Percentiles rank a stretch among this genome's conserved stretches.
These are phyloP conservation scores for Melanerpes formicivorus DNA, from an alignment of 2,113 vertebrate genomes.

Conservation along the genomic window DNA sequence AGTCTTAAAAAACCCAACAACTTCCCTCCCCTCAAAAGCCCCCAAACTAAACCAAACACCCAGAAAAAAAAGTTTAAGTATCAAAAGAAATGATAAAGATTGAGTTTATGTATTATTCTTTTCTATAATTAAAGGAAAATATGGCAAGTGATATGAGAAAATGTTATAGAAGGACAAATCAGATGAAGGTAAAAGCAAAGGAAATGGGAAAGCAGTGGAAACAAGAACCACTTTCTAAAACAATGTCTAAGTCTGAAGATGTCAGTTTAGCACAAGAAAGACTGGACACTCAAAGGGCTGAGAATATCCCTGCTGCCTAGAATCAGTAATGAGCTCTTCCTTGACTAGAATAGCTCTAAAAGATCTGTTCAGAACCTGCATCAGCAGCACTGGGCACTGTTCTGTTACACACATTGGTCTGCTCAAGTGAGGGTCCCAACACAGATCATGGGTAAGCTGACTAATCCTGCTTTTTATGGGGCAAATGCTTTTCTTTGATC, in stretches of 20 bases:
- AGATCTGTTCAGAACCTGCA: background rate
- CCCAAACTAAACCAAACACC: too few species aligned
- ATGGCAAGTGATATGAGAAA: background rate
- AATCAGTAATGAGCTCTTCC: background rate
- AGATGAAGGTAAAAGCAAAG: background rate
- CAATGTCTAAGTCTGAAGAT: background rate
- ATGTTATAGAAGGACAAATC: background rate
- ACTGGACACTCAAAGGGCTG: background rate
- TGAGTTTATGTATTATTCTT: background rate
- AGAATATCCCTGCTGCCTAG: background rate
- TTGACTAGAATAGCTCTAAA: background rate
- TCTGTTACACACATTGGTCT: background rate
- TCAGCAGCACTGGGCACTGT: background rate
- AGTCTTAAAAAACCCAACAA: background rate
- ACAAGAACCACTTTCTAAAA: background rate
- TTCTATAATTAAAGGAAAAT: background rate
- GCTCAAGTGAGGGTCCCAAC: background rate
- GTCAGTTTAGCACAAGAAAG: background rate
- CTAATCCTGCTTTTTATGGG: background rate
- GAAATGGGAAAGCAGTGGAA: background rate
- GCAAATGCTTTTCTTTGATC: background rate
- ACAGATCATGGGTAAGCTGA: background rate
- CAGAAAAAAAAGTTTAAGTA: background rate
- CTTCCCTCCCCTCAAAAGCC: too few species aligned
- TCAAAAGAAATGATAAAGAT: background rate